These are phyloP conservation scores for Pardalotus punctatus DNA, from an alignment of 2,113 vertebrate species.

Conservation along the genomic window DNA sequence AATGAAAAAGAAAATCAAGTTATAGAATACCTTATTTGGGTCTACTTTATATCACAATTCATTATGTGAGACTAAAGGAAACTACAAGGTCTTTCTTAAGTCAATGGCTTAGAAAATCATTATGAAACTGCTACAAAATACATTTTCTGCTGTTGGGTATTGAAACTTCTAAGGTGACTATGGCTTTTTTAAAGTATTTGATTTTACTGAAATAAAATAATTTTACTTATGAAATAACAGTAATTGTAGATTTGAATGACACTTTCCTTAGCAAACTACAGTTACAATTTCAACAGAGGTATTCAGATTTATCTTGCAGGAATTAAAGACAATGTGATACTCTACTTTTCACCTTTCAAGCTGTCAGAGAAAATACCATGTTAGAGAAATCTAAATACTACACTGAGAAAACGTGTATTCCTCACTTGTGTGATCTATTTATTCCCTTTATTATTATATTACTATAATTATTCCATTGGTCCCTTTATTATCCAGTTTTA, in stretches of 20 bases:
- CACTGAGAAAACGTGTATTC: background rate
- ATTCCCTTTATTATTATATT: background rate
- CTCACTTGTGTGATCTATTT: background rate
- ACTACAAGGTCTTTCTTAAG: conserved; percentile 16
- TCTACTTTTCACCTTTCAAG: background rate
- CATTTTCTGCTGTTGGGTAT: conserved; percentile 10
- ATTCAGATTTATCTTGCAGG: background rate
- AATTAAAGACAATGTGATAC: background rate
- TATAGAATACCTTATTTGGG: background rate
- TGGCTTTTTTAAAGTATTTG: background rate
- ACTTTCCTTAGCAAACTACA: background rate
- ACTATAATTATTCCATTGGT: background rate
- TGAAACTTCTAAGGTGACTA: background rate
- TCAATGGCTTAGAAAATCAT: conserved; percentile 38
- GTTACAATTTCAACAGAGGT: background rate
- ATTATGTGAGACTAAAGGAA: conserved; percentile 22
- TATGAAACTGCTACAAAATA: background rate
- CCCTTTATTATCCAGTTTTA: background rate
- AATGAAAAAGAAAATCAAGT: background rate
- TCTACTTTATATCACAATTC: background rate
- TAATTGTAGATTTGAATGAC: background rate
- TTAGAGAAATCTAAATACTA: background rate
- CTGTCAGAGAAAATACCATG: background rate
- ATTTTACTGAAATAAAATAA: conserved; percentile 27
- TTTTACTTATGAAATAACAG: background rate